phyloP scores from a whole-genome alignment of 2,888 invertebrate genomes.

The Lasioglossum pauxillum region DNA sequence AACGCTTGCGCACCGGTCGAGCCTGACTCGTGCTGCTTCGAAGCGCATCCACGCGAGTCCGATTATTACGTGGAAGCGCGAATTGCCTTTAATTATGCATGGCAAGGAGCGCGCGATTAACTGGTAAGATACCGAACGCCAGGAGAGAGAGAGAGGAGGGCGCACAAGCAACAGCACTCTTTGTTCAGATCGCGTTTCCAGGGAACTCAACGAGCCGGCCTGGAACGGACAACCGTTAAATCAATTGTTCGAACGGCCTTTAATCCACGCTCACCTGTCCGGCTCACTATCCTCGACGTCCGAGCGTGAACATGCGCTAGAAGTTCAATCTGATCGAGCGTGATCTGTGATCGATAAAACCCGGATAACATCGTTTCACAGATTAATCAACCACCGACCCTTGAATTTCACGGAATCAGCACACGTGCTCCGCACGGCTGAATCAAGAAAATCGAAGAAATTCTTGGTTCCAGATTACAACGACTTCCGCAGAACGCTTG shows the following conservation, averaged over 20 bases:
- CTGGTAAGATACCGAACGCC: slow-evolving; percentile 8
- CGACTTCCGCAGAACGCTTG: not conserved
- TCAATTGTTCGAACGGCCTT: slow-evolving; percentile 60
- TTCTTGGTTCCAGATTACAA: not conserved
- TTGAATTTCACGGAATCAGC: not conserved
- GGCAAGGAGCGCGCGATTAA: slow-evolving; percentile 29
- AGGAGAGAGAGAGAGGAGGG: slow-evolving; percentile 6
- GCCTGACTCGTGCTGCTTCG: slow-evolving; percentile 43
- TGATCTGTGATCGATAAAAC: not conserved
- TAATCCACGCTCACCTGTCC: slow-evolving; percentile 43
- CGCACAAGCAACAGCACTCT: not conserved
- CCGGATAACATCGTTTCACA: not conserved
- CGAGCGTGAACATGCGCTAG: not conserved
- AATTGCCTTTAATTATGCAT: slow-evolving; percentile 58
- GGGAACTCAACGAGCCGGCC: slow-evolving; percentile 25
- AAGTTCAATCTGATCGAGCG: not conserved
- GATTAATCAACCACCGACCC: not conserved
- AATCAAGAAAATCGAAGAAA: not conserved
- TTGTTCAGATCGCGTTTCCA: slow-evolving; percentile 39
- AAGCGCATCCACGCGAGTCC: slow-evolving; percentile 53
- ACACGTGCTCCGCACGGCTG: not conserved
- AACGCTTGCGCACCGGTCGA: slow-evolving; percentile 21
- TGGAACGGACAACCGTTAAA: slow-evolving; percentile 49
- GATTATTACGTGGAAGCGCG: slow-evolving; percentile 58
- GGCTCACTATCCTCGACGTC: slow-evolving; percentile 10